These are phyloP conservation scores for Stenotaenia linearis DNA, from an alignment of 2,888 invertebrate genomes.

Conservation along the genomic window DNA sequence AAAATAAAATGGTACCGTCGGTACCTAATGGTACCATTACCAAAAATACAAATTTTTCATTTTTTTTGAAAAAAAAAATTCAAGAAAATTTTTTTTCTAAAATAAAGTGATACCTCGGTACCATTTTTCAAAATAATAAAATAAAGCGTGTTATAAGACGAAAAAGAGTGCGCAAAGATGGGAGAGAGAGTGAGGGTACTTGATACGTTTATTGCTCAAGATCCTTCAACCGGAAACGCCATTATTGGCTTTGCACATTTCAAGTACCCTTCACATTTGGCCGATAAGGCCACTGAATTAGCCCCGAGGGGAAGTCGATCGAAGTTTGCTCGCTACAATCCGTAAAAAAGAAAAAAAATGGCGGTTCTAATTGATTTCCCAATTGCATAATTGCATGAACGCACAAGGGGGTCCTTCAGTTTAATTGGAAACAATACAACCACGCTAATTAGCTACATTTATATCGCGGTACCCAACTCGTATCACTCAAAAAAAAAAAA, in stretches of 20 bases:
- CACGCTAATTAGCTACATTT: constrained; percentile 1
- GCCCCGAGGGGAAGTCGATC: constrained; percentile 9
- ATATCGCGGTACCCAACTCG: not conserved
- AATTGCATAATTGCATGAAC: constrained; percentile 31
- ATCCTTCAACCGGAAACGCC: constrained; percentile 11
- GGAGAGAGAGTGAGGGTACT: not conserved
- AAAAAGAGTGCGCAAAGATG: not conserved
- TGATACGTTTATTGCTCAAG: constrained; percentile 9
- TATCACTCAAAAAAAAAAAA: not conserved
- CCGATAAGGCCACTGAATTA: constrained; percentile 4
- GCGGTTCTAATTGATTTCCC: constrained; percentile 28
- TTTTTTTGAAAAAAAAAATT: too few relatives aligned
- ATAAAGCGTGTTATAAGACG: not conserved
- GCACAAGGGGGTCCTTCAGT: not conserved
- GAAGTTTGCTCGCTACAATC: not conserved
- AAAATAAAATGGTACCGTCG: too few relatives aligned
- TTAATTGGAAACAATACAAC: constrained; percentile 26
- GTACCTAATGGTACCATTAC: too few relatives aligned
- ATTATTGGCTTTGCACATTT: constrained; percentile 28
- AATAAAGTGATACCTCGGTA: too few relatives aligned
- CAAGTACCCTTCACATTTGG: constrained; percentile 8
- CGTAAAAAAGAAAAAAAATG: not conserved
- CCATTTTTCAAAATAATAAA: not conserved
- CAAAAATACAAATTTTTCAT: too few relatives aligned
- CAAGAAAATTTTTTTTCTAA: too few relatives aligned